Evolutionary conservation across 2,888 invertebrate species (phyloP).

Genomic region (Helleia helle): DNA sequence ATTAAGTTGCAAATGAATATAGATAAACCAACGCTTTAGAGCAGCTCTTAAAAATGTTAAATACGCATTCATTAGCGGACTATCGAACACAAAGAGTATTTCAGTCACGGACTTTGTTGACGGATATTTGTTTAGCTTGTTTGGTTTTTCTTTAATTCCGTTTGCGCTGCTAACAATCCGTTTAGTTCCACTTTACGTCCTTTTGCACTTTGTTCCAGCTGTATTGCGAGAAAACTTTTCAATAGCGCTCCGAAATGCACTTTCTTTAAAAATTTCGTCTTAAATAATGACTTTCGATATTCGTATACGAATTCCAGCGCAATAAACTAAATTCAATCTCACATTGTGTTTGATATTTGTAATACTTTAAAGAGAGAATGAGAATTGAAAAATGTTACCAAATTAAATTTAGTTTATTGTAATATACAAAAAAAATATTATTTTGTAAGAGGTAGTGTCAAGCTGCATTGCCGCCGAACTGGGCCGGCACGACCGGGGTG

Average conservation of each 20-base stretch:
- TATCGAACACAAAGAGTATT: not conserved
- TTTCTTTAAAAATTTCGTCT: constrained; percentile 6
- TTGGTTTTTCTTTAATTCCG: constrained; percentile 39
- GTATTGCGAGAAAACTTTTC: constrained; percentile 9
- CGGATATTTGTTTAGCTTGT: constrained; percentile 30
- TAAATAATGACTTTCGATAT: not conserved
- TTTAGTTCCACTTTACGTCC: constrained; percentile 11
- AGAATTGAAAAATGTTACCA: too few species aligned
- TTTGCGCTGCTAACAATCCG: constrained; percentile 31
- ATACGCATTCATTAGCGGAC: not conserved
- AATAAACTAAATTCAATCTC: not conserved
- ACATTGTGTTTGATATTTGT: too few species aligned
- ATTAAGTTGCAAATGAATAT: too few species aligned
- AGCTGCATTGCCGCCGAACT: too few species aligned
- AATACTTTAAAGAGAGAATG: too few species aligned
- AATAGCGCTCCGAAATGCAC: constrained; percentile 5
- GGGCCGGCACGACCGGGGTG: too few species aligned
- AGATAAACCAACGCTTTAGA: too few species aligned
- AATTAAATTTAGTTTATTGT: too few species aligned
- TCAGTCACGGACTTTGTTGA: constrained; percentile 12
- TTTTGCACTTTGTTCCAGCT: constrained; percentile 10
- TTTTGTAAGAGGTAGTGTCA: too few species aligned
- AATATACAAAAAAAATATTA: too few species aligned
- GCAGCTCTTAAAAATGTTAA: too few species aligned
- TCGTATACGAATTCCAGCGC: not conserved